Percentiles rank a stretch among this genome's conserved stretches.
phyloP scores from a whole-genome alignment of 2,797 vertebrate species.

The Masticophis lateralis region DNA sequence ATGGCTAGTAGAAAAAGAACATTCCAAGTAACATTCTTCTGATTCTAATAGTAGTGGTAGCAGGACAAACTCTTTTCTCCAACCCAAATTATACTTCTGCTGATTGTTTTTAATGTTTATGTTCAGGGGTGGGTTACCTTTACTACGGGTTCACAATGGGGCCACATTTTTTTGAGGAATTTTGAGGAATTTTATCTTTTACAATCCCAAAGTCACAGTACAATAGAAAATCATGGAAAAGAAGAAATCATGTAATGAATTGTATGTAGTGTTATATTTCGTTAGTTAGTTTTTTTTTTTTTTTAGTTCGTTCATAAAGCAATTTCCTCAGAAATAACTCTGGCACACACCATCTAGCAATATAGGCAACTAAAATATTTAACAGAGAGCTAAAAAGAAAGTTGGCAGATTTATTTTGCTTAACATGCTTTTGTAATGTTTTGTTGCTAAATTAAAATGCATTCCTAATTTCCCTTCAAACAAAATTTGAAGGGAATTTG shows the following conservation, averaged over 20 bases:
- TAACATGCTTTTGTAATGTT: constrained; percentile 6
- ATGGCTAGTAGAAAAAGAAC: not conserved
- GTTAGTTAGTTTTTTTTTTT: not conserved
- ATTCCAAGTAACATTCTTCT: not conserved
- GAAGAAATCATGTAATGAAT: not conserved
- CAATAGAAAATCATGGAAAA: not conserved
- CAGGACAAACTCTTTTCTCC: not conserved
- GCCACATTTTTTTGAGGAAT: no score
- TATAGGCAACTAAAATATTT: constrained; percentile 23
- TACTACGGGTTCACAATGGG: no score
- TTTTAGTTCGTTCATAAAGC: constrained; percentile 11
- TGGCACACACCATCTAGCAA: constrained; percentile 36
- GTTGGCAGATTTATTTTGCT: not conserved
- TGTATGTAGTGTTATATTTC: not conserved
- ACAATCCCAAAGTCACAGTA: not conserved
- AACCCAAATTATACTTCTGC: not conserved
- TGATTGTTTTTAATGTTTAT: not conserved
- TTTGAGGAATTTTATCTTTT: not conserved
- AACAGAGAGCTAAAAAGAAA: constrained; percentile 28
- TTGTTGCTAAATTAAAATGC: constrained; percentile 17
- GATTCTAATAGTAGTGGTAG: not conserved
- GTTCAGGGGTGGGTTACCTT: no score
- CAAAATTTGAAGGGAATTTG: not conserved
- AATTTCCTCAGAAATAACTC: constrained; percentile 31
- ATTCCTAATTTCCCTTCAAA: not conserved